Conservation (phyloP, 2,797 vertebrate genomes). For the Chaetophractus vellerosus region DNA sequence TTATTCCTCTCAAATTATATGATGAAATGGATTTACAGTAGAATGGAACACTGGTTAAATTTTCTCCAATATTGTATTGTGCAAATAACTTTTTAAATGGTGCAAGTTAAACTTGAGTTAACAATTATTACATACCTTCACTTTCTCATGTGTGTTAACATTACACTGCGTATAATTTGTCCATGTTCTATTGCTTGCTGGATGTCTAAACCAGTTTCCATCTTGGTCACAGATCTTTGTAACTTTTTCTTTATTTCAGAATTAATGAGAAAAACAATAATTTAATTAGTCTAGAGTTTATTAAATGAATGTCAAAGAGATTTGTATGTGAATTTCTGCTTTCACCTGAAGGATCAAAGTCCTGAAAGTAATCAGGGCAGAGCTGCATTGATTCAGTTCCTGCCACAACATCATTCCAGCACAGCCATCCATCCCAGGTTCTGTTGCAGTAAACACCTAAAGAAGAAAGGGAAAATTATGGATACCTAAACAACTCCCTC, state of each 20-base stretch:
- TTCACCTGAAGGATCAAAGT: constrained; percentile 97
- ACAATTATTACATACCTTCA: constrained; percentile 91
- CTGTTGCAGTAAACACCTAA: constrained; percentile 94
- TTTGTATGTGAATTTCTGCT: constrained; percentile 62
- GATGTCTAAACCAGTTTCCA: constrained; percentile 97
- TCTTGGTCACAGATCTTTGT: constrained; percentile 95
- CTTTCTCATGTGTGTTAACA: constrained; percentile 92
- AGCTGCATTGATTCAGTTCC: constrained; percentile 94
- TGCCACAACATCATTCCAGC: constrained; percentile 95
- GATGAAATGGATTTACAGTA: background rate
- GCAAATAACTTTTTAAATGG: background rate
- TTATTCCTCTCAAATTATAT: constrained; percentile 41
- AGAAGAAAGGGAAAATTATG: background rate
- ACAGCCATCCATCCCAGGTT: constrained; percentile 99
- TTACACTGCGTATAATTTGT: constrained; percentile 97
- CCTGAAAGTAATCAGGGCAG: constrained; percentile 98
- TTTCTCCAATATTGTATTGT: background rate
- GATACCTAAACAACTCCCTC: no score
- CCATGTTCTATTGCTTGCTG: constrained; percentile 97
- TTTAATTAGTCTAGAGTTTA: constrained; percentile 25
- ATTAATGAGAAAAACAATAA: constrained; percentile 40
- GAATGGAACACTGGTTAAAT: background rate
- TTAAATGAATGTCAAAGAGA: constrained; percentile 62
- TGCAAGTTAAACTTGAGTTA: background rate
- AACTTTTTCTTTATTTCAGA: constrained; percentile 93